Conservation (phyloP, 2,797 vertebrate species). For the Selene dorsalis region DNA sequence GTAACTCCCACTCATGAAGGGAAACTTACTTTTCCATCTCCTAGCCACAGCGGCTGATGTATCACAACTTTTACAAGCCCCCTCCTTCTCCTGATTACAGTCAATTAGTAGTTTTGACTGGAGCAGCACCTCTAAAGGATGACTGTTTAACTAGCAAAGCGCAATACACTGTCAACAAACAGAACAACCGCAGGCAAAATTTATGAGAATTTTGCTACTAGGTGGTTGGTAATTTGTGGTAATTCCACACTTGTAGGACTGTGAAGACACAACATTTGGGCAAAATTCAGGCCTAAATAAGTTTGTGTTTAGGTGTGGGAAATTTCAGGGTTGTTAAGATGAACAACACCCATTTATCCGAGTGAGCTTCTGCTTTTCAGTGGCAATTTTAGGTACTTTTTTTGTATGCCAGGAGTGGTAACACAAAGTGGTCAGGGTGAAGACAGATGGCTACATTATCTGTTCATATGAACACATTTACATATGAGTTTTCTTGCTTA, state of each 20-base stretch:
- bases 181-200: slow-evolving; percentile 37
- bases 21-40: slow-evolving; percentile 46
- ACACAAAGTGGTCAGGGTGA: neutral
- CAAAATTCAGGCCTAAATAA: slow-evolving; percentile 7
- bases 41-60: slow-evolving; percentile 48
- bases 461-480: neutral
- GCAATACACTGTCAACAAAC: slow-evolving; percentile 36
- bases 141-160: slow-evolving; percentile 28
- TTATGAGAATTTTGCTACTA: slow-evolving; percentile 40
- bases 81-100: slow-evolving; percentile 42
- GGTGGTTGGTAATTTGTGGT: slow-evolving; percentile 44
- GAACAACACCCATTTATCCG: neutral
- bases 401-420: neutral
- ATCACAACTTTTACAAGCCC: slow-evolving; percentile 59
- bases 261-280: slow-evolving; percentile 14
- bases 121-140: slow-evolving; percentile 34
- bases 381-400: neutral
- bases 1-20: slow-evolving; percentile 46
- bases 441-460: neutral
- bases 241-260: slow-evolving; percentile 2
- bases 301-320: neutral
- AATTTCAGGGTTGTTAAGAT: neutral
- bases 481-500: slow-evolving; percentile 17
- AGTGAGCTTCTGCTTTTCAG: slow-evolving; percentile 14
- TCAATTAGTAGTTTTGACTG: slow-evolving; percentile 54